These are phyloP conservation scores for Microctonus hyperodae DNA, from an alignment of 2,888 invertebrate species.

Conservation along the genomic window DNA sequence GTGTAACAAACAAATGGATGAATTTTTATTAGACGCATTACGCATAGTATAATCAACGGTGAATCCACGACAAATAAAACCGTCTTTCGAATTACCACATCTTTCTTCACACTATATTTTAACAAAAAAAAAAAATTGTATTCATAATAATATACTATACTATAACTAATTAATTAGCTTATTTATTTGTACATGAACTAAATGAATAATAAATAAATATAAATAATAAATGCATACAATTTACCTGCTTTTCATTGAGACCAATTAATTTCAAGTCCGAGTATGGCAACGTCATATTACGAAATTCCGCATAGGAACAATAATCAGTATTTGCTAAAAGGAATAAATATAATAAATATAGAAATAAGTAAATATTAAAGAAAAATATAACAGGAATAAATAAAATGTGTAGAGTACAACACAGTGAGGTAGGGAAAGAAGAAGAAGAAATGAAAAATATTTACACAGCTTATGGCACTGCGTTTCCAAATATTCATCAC, in stretches of 20 bases:
- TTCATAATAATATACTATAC: neutral
- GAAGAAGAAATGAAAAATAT: constrained; percentile 55
- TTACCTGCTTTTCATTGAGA: constrained; percentile 48
- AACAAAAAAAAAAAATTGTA: constrained; percentile 10
- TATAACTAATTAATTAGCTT: too few relatives aligned
- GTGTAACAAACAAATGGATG: constrained; percentile 72
- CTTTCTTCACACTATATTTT: constrained; percentile 63
- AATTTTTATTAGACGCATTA: constrained; percentile 42
- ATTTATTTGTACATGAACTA: too few relatives aligned
- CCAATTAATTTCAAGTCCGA: constrained; percentile 65
- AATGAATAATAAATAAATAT: neutral
- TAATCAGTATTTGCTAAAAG: constrained; percentile 66
- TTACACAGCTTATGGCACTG: constrained; percentile 76
- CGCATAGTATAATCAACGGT: constrained; percentile 60
- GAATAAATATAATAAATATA: constrained; percentile 14
- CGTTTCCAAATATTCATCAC: constrained; percentile 85
- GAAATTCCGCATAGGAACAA: constrained; percentile 81
- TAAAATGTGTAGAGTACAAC: too few relatives aligned
- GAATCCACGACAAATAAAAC: constrained; percentile 78
- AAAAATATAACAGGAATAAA: too few relatives aligned
- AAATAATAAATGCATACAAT: neutral
- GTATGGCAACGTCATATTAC: constrained; percentile 73
- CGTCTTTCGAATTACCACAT: constrained; percentile 70
- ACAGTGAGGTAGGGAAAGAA: too few relatives aligned
- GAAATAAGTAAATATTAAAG: neutral